Evolutionary conservation across 2,113 vertebrate species (phyloP).

Genomic region (Macrotis lagotis): DNA sequence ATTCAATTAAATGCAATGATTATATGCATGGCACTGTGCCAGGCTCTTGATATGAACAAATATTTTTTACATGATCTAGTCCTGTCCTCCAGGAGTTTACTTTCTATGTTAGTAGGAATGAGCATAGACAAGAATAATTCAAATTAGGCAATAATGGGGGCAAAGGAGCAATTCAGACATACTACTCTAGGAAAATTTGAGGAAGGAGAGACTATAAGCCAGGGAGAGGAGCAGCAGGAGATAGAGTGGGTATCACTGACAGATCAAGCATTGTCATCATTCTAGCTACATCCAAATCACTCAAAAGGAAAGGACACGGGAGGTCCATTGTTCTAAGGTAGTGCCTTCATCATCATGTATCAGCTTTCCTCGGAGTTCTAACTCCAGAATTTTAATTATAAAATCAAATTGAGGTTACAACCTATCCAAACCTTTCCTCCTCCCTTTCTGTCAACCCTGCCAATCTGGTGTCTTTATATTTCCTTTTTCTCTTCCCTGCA

Average conservation of each 20-base stretch:
- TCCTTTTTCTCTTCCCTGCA: neutral
- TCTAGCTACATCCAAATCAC: neutral
- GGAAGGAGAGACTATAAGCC: neutral
- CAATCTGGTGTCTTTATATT: neutral
- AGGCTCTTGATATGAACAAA: neutral
- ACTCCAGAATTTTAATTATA: neutral
- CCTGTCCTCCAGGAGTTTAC: neutral
- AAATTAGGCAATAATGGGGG: neutral
- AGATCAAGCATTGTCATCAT: neutral
- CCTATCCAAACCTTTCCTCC: neutral
- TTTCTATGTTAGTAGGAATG: neutral
- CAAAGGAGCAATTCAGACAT: neutral
- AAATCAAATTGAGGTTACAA: neutral
- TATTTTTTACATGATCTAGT: neutral
- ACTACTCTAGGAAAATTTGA: neutral
- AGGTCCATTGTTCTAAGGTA: neutral
- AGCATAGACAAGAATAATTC: neutral
- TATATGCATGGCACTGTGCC: neutral
- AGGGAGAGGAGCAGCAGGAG: neutral
- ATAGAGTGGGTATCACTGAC: neutral
- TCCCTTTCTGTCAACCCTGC: neutral
- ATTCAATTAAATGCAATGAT: neutral
- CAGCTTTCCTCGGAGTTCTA: neutral
- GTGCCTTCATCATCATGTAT: neutral
- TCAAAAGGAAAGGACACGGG: neutral